Conservation (phyloP, 2,797 vertebrate species). For the Cossypha niveicapilla region DNA sequence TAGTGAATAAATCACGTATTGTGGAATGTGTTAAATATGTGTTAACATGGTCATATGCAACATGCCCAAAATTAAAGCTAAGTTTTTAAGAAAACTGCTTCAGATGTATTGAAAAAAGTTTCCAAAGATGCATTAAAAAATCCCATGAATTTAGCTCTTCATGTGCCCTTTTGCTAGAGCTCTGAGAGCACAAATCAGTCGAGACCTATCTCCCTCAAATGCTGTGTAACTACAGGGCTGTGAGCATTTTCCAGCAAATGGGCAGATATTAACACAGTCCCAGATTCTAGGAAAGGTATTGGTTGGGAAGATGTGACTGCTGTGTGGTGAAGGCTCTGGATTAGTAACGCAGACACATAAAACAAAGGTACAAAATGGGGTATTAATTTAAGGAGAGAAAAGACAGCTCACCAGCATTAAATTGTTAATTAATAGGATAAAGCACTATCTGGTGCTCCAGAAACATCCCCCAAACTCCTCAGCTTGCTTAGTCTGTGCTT, state of each 20-base stretch:
- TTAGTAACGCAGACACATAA: not conserved
- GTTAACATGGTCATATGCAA: not conserved
- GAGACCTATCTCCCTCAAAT: not conserved
- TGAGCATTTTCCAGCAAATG: not conserved
- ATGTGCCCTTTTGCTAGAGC: not conserved
- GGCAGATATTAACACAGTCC: not conserved
- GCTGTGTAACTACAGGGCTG: not conserved
- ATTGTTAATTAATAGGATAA: conserved; percentile 10
- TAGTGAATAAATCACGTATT: not conserved
- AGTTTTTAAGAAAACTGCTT: not conserved
- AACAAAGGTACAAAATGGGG: not conserved
- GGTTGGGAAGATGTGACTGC: not conserved
- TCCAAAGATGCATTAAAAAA: not conserved
- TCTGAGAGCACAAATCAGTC: not conserved
- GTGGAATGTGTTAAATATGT: not conserved
- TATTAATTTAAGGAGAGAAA: conserved; percentile 15
- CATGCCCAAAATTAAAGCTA: not conserved
- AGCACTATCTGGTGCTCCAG: conserved; percentile 5
- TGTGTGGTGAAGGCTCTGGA: not conserved
- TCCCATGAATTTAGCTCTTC: not conserved
- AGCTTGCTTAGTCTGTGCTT: not conserved
- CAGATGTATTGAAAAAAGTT: not conserved
- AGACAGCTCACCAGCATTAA: not conserved
- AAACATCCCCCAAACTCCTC: not conserved
- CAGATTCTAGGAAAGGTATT: not conserved